Percentiles rank a stretch among this genome's conserved stretches.
These are phyloP conservation scores for Aegotheles bennettii DNA, from an alignment of 2,113 vertebrate species.

Conservation along the genomic window DNA sequence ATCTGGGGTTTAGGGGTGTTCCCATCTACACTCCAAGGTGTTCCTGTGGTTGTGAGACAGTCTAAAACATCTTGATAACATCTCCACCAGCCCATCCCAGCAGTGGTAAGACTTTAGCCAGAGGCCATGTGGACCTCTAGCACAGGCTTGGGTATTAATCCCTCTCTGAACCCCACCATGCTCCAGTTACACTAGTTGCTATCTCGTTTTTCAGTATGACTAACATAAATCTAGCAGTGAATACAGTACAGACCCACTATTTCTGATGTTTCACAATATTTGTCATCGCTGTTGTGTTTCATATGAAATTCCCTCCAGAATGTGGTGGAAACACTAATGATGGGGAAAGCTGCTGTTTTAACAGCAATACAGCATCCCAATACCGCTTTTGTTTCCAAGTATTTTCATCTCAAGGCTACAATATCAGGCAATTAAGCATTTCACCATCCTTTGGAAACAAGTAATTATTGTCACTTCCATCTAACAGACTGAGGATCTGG, in stretches of 20 bases:
- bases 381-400: background rate
- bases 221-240: background rate
- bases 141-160: background rate
- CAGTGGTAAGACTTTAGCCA: background rate
- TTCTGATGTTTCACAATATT: background rate
- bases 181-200: background rate
- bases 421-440: constrained; percentile 46
- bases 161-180: background rate
- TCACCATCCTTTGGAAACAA: background rate
- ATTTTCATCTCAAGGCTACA: constrained; percentile 48
- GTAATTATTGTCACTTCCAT: constrained; percentile 9
- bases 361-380: background rate
- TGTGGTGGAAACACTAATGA: background rate
- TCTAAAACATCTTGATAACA: background rate
- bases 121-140: background rate
- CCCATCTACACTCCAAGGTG: background rate
- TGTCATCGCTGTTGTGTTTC: background rate
- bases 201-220: background rate
- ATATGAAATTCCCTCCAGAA: background rate
- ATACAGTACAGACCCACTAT: background rate
- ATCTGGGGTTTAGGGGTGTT: background rate
- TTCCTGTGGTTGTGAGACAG: background rate
- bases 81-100: background rate
- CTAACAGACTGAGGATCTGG: background rate
- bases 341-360: background rate